A percentile compares a stretch with the other conserved stretches of the same genome.
Conservation (phyloP, 1,140 invertebrate genomes). For the Drosophila dunni region DNA sequence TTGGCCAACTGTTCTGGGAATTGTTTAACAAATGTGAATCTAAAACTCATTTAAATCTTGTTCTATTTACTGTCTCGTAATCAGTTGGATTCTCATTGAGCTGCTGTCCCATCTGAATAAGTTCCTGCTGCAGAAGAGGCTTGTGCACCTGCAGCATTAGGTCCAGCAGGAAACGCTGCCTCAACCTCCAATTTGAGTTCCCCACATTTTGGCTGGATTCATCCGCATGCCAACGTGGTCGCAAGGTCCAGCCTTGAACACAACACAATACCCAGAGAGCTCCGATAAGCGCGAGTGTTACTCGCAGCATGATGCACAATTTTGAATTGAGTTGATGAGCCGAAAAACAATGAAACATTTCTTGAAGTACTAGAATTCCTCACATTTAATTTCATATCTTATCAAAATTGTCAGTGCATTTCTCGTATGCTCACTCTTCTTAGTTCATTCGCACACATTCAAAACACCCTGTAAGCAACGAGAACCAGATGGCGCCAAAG, state of each 20-base stretch:
- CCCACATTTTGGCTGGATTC: neutral
- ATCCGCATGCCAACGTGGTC: constrained; percentile 8
- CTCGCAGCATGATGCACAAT: constrained; percentile 37
- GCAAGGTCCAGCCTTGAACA: constrained; percentile 21
- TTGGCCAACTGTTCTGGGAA: constrained; percentile 43
- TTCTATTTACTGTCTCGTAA: constrained; percentile 48
- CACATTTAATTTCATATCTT: neutral
- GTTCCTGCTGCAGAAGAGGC: constrained; percentile 57
- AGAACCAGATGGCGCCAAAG: neutral
- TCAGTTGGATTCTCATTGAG: constrained; percentile 47
- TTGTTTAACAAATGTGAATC: neutral
- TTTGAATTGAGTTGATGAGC: constrained; percentile 10
- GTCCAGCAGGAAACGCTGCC: constrained; percentile 62
- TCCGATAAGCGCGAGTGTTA: constrained; percentile 21
- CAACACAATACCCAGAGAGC: constrained; percentile 8
- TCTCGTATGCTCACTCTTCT: neutral
- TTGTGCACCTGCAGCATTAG: constrained; percentile 76
- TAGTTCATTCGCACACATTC: neutral
- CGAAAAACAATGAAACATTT: neutral
- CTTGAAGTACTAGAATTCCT: neutral
- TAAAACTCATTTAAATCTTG: neutral
- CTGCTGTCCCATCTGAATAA: constrained; percentile 82
- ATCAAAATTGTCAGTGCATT: neutral
- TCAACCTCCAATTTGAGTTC: constrained; percentile 21
- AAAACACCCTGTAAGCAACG: neutral